Evolutionary conservation across 2,888 invertebrate species (phyloP), one percentile per base, ranked within the genome.

Genomic region (Luperina testacea): DNA sequence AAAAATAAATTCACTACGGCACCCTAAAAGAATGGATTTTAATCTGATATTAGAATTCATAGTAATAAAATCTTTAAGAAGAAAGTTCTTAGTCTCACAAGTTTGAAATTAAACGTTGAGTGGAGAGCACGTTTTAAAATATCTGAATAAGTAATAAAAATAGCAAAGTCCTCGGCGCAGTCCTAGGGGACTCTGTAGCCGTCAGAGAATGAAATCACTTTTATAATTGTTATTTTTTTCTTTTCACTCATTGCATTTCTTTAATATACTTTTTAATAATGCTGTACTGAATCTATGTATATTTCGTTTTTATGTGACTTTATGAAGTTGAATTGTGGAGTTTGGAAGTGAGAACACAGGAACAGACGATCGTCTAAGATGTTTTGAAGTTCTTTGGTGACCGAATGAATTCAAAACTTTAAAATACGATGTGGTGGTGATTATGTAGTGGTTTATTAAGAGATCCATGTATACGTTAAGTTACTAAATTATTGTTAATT

Each of bases 41-140:
- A 75, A 75, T 81, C 73, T 72, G 69, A 80, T 76, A 85, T 80
- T 76, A 88, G 77, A 87, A 76, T 84, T 84, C 78, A 81, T 75
- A 78, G 74, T 77, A 83, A 86, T 83, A 87, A 88, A 85, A 85
- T 80, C 74, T 82, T 81, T 77, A 72, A 82, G 80, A 72, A 45
- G 68, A 85, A 88, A 85, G 75, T 87, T 88, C 42, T 81, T 75
- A 59, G 51, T 77, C 78, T 80, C 77, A 79, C 71, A 87, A 88
- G 80, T 87, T 88, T 85, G 68, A 83, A 87, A 88, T 88, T 88
- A 87, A 88, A 87, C 78, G 71, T 38, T 71, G 81, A 70, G 82
- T 69, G 74, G 68, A 78, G 78, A 78, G 78, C 82, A 85, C 85
- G 76, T 76, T 77, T 84, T 77, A 51, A 78, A 82, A 85, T 85